Evolutionary conservation across 2,113 vertebrate species (phyloP), one percentile per base, ranked within the genome.

Genomic region (Rhea pennata): DNA sequence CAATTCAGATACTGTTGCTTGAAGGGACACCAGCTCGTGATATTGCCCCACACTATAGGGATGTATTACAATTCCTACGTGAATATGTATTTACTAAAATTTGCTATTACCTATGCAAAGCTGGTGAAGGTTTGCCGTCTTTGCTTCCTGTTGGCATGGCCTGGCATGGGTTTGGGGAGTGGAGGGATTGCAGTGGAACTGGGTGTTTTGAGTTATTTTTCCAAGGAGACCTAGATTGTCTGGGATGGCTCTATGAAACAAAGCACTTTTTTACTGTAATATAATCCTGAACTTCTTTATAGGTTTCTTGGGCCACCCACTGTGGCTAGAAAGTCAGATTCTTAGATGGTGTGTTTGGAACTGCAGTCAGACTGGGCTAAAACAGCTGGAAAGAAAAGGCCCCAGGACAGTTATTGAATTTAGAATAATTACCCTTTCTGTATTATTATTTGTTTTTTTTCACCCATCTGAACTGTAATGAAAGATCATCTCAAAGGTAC

Each of bases 401-500:
- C 72, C 61, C 66, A 26, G 10, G 93, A 15, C 79, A 78, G 50
- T 69, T 15, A 36, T 0, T 44, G 84, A 64, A 48, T 87, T 91
- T 90, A 40, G 44, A 92, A 40, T 70, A 73, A 77, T 84, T 79
- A 48, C 40, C 79, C 40, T 15, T 77, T 88, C 48, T 14, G 13
- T 64, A 46, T 48, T 82, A 67, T 93, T 77, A 66, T 85, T 87
- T 87, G 53, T 90, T 92, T 94, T 58, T 58, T 44, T 67, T 27
- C 72, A 48, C 10, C 6, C 0, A 0, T 73, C 73, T 85, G 88
- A 74, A 26, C 7, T 56, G 22, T 69, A 69, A 53, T 0, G 3
- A 91, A 50, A 75, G 24, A 74, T 66, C 66, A 39, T 74, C 39
- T 83, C 64, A 61, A 75, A 94, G 62, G 53, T 89, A 54, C 65